A percentile compares a stretch with the other conserved stretches of the same genome.
These are phyloP conservation scores for Morpho helenor DNA, from an alignment of 2,888 invertebrate species.

Conservation along the genomic window DNA sequence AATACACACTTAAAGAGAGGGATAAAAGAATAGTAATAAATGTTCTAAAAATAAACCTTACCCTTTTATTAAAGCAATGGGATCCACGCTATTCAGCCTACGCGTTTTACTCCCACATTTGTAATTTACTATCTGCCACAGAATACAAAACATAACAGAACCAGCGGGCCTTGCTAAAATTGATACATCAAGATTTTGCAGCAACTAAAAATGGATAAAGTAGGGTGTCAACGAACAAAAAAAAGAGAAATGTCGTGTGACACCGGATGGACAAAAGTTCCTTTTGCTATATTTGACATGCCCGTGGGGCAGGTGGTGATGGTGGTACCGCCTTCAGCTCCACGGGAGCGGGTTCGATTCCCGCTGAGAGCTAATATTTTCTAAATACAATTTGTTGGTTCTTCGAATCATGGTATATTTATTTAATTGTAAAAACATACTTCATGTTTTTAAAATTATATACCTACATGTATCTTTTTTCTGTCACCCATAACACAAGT, in stretches of 20 bases:
- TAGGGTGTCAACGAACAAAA: neutral
- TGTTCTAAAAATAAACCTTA: constrained; percentile 19
- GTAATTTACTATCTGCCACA: constrained; percentile 21
- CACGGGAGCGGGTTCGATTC: too few species aligned
- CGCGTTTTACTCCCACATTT: constrained; percentile 17
- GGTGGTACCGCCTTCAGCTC: too few species aligned
- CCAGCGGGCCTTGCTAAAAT: neutral
- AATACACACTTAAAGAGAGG: neutral
- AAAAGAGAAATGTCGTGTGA: neutral
- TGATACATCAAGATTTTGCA: too few species aligned
- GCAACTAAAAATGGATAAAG: neutral
- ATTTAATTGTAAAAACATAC: too few species aligned
- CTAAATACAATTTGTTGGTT: too few species aligned
- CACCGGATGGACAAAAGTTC: neutral
- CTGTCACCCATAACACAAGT: too few species aligned
- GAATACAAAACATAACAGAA: neutral
- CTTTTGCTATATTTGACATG: neutral
- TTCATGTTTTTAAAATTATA: too few species aligned
- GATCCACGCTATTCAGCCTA: constrained; percentile 17
- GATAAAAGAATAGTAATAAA: constrained; percentile 4
- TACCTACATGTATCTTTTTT: too few species aligned
- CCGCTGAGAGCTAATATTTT: too few species aligned
- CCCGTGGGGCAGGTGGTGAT: too few species aligned
- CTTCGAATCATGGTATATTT: too few species aligned
- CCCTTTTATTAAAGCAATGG: constrained; percentile 18